Conservation (phyloP, 2,797 vertebrate species). For the Oryzias dopingdopingensis region DNA sequence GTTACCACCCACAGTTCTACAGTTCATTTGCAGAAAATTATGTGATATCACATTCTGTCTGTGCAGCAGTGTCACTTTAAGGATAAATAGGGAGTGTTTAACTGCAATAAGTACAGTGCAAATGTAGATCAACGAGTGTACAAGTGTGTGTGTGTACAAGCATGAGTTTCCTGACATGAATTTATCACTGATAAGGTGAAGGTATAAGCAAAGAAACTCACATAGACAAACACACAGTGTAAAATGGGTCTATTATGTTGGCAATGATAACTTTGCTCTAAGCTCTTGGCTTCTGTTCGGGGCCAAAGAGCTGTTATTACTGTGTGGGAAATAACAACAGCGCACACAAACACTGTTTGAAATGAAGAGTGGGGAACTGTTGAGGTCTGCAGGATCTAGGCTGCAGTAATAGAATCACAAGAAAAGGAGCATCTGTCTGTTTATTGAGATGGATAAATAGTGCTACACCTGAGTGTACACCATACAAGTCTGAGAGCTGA, state of each 20-base stretch:
- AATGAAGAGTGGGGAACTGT: slow-evolving; percentile 12
- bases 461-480: too few relatives aligned
- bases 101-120: slow-evolving; percentile 10
- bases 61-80: background rate
- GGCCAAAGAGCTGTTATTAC: slow-evolving; percentile 50
- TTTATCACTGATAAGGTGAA: slow-evolving; percentile 39
- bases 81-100: background rate
- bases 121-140: slow-evolving; percentile 11
- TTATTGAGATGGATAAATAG: too few relatives aligned
- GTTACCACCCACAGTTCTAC: background rate
- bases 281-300: slow-evolving; percentile 39
- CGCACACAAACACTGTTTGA: slow-evolving; percentile 10
- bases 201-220: slow-evolving; percentile 14
- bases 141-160: background rate
- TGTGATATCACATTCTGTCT: background rate
- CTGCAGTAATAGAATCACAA: slow-evolving; percentile 16
- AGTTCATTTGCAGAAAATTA: background rate
- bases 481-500: too few relatives aligned
- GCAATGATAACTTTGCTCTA: slow-evolving; percentile 40
- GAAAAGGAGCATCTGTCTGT: background rate
- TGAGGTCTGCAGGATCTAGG: slow-evolving; percentile 24
- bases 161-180: slow-evolving; percentile 7
- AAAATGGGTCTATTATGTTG: slow-evolving; percentile 37
- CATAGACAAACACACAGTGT: background rate
- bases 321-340: slow-evolving; percentile 38